These are phyloP conservation scores for Elysia crispata DNA, from an alignment of 2,888 invertebrate species.

Conservation along the genomic window DNA sequence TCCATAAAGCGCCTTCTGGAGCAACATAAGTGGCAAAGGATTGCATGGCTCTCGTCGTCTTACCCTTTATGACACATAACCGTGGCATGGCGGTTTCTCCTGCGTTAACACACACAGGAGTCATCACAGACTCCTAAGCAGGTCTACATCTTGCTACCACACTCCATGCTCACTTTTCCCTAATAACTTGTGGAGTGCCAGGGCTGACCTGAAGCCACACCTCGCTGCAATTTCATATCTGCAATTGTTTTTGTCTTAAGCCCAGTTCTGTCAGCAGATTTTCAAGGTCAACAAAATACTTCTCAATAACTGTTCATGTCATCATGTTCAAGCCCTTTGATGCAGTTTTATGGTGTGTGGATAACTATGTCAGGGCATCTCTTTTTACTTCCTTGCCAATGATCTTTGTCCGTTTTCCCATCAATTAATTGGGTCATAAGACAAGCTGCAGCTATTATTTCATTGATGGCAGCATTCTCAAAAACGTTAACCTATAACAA, in stretches of 20 bases:
- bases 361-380: too few species aligned
- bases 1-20: slow-evolving; percentile 52
- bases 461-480: too few species aligned
- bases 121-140: slow-evolving; percentile 17
- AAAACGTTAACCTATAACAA: too few species aligned
- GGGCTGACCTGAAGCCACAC: slow-evolving; percentile 29
- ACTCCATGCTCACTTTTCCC: not conserved
- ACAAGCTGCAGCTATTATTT: too few species aligned
- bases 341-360: not conserved
- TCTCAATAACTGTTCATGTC: not conserved
- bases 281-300: slow-evolving; percentile 13
- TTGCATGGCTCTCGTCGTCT: slow-evolving; percentile 51
- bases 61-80: slow-evolving; percentile 55
- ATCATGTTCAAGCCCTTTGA: slow-evolving; percentile 1
- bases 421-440: slow-evolving; percentile 13
- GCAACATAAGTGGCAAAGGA: slow-evolving; percentile 50
- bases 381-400: slow-evolving; percentile 13
- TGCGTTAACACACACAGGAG: slow-evolving; percentile 24
- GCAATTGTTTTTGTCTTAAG: not conserved
- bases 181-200: not conserved
- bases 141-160: too few species aligned
- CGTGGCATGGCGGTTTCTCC: slow-evolving; percentile 53
- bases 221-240: slow-evolving; percentile 31
- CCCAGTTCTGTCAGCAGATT: not conserved
- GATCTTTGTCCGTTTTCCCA: not conserved